A percentile compares a stretch with the other conserved stretches of the same genome.
Conservation (phyloP, 2,113 vertebrate species). For the Gasterosteus nipponicus region DNA sequence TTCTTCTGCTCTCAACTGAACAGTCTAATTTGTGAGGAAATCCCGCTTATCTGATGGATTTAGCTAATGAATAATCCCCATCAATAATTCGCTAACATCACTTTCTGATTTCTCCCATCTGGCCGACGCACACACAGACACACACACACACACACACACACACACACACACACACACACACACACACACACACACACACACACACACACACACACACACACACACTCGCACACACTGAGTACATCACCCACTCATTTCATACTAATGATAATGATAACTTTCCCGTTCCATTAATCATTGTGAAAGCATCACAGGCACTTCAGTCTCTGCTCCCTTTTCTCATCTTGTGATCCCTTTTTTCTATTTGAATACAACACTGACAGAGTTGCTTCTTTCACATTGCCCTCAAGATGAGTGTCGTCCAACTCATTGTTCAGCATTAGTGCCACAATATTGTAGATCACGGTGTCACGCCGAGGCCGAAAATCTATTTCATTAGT, state of each 20-base stretch:
- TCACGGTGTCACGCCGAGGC: background rate
- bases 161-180: background rate
- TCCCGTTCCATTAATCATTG: constrained; percentile 55
- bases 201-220: constrained; percentile 26
- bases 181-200: background rate
- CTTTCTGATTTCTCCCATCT: constrained; percentile 40
- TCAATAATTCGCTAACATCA: constrained; percentile 47
- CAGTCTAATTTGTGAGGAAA: constrained; percentile 45
- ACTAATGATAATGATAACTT: constrained; percentile 56
- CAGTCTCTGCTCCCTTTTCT: constrained; percentile 13
- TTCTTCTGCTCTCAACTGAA: constrained; percentile 38
- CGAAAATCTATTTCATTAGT: constrained; percentile 4
- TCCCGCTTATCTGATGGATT: constrained; percentile 56
- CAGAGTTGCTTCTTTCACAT: constrained; percentile 16
- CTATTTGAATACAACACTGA: background rate
- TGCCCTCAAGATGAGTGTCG: constrained; percentile 26
- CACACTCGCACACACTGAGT: background rate
- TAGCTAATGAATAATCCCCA: constrained; percentile 42
- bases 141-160: constrained; percentile 20
- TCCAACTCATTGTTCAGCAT: constrained; percentile 3
- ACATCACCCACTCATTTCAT: constrained; percentile 54
- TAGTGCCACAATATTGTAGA: background rate
- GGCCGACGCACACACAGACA: constrained; percentile 21
- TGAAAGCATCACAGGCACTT: constrained; percentile 6
- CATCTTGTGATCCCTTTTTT: background rate